Percentiles rank a stretch among this genome's conserved stretches.
phyloP scores from a whole-genome alignment of 2,797 vertebrate genomes.

The Myiothlypis chrysogaster region DNA sequence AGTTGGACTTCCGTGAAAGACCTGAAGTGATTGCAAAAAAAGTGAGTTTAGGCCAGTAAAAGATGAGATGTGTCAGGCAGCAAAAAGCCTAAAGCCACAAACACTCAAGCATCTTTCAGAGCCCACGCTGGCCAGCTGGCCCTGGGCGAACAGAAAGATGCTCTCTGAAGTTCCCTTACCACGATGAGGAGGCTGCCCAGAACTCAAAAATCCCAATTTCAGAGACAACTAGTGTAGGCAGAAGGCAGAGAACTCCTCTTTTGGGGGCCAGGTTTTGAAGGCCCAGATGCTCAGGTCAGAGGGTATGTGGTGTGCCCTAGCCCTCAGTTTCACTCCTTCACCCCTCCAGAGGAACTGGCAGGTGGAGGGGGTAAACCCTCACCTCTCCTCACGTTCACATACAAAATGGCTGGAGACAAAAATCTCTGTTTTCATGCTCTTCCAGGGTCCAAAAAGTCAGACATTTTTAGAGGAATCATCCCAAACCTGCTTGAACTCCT shows the following conservation, averaged over 20 bases:
- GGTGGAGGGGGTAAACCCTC: background rate
- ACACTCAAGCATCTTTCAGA: background rate
- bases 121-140: background rate
- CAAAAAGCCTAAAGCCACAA: slow-evolving; percentile 7
- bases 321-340: background rate
- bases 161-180: background rate
- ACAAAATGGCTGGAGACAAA: background rate
- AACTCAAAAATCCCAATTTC: background rate
- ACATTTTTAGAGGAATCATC: background rate
- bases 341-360: background rate
- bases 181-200: background rate
- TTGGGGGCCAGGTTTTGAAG: background rate
- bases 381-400: background rate
- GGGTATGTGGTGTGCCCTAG: rapidly evolving
- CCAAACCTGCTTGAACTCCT: background rate
- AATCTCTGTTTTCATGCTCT: background rate
- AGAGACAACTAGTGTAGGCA: background rate
- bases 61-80: background rate
- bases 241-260: background rate
- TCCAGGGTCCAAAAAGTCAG: background rate
- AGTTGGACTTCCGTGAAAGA: background rate
- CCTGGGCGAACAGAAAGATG: background rate
- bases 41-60: background rate
- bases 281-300: background rate
- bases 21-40: background rate